Percentiles rank a stretch among this genome's conserved stretches.
These are phyloP conservation scores for Epinephelus moara DNA, from an alignment of 2,113 vertebrate genomes.

Conservation along the genomic window DNA sequence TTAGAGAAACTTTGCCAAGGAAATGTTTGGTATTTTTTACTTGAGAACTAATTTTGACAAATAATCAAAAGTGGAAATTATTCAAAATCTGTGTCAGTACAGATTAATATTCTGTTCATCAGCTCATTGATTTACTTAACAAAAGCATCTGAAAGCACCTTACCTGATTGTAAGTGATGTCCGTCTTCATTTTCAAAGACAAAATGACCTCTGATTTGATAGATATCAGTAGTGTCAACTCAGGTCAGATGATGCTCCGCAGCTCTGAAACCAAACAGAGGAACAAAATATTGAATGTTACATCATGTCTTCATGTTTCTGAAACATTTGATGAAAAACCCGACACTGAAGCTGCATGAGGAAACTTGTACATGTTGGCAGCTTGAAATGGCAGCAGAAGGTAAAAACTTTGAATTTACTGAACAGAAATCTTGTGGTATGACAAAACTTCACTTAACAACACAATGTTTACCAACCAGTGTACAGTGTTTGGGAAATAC, in stretches of 20 bases:
- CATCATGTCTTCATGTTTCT: background rate
- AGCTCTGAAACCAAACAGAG: conserved; percentile 40
- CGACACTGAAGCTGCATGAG: background rate
- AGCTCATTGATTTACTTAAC: background rate
- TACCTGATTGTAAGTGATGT: conserved; percentile 78
- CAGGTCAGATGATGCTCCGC: background rate
- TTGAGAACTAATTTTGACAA: background rate
- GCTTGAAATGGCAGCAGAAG: background rate
- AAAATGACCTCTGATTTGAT: background rate
- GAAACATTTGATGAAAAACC: fast-evolving
- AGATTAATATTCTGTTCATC: background rate
- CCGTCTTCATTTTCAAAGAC: conserved; percentile 64
- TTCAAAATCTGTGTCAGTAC: background rate
- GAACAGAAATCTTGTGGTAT: background rate
- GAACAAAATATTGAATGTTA: conserved; percentile 10
- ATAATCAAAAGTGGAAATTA: background rate
- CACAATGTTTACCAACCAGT: background rate
- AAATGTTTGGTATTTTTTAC: background rate
- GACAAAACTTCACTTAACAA: background rate
- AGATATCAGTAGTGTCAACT: background rate
- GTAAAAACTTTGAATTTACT: background rate
- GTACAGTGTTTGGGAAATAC: background rate
- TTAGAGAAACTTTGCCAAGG: background rate
- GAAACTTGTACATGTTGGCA: background rate
- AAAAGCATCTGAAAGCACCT: conserved; percentile 25